phyloP scores from a whole-genome alignment of 2,888 invertebrate species.

The Liodrosophila aerea region DNA sequence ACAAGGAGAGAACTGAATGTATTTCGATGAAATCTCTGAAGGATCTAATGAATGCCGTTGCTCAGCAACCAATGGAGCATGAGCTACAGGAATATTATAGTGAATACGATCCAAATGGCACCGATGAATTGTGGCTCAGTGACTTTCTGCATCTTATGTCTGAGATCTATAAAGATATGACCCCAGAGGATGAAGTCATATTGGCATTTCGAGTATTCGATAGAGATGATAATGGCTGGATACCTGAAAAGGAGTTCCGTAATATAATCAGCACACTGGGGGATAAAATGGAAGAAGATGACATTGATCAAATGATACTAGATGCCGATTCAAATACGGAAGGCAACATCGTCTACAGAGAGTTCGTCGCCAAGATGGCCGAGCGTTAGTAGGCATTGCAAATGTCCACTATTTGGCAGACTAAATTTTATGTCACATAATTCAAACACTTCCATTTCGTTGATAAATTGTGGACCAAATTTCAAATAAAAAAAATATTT shows the following conservation, averaged over 20 bases:
- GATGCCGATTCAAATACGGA: conserved; percentile 58
- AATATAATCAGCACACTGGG: conserved; percentile 49
- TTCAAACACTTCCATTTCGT: too few species aligned
- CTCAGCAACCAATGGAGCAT: conserved; percentile 51
- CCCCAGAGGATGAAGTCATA: conserved; percentile 56
- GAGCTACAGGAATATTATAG: conserved; percentile 47
- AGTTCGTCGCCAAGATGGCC: conserved; percentile 52
- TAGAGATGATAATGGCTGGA: conserved; percentile 40
- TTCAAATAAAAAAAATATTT: too few species aligned
- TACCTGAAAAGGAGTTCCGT: conserved; percentile 47
- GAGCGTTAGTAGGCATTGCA: conserved; percentile 35
- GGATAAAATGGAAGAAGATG: conserved; percentile 53
- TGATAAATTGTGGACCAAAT: too few species aligned
- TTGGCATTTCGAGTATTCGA: conserved; percentile 59
- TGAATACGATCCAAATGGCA: conserved; percentile 55
- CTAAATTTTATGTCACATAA: too few species aligned
- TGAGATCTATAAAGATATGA: conserved; percentile 35
- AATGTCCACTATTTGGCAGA: too few species aligned
- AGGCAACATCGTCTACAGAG: conserved; percentile 57
- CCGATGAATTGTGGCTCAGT: conserved; percentile 50
- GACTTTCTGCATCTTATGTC: conserved; percentile 61
- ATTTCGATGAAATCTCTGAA: conserved; percentile 48
- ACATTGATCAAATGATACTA: conserved; percentile 51
- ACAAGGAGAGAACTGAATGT: conserved; percentile 19
- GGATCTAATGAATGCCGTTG: conserved; percentile 44